phyloP scores from a whole-genome alignment of 1,140 invertebrate species.

The Drosophila persimilis region DNA sequence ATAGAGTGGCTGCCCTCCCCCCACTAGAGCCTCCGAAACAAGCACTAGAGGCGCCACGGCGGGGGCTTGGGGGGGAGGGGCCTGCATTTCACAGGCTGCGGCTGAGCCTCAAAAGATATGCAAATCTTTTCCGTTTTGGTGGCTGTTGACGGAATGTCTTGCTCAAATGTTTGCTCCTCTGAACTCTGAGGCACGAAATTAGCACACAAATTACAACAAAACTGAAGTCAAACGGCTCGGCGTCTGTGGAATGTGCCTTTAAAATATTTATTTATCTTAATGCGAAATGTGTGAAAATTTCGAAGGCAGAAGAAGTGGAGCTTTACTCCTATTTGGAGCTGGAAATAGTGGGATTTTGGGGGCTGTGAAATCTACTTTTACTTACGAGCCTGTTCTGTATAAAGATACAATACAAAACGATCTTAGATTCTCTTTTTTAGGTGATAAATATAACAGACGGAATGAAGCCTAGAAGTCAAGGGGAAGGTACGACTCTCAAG shows the following conservation, averaged over 20 bases:
- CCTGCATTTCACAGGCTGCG: constrained; percentile 46
- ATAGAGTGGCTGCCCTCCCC: constrained; percentile 7
- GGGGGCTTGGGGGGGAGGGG: constrained; percentile 1
- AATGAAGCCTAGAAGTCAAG: no score
- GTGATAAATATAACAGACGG: no score
- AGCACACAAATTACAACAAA: constrained; percentile 69
- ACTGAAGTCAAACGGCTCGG: constrained; percentile 9
- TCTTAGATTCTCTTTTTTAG: no score
- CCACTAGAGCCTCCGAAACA: neutral
- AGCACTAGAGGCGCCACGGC: neutral
- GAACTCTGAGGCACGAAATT: constrained; percentile 61
- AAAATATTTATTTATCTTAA: no score
- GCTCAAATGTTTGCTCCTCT: constrained; percentile 41
- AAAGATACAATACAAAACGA: no score
- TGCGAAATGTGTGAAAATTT: no score
- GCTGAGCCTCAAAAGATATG: constrained; percentile 53
- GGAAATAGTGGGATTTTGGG: no score
- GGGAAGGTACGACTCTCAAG: no score
- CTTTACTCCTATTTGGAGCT: no score
- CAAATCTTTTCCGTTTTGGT: constrained; percentile 46
- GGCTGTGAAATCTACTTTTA: no score
- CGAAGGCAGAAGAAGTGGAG: no score
- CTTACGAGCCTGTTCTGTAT: no score
- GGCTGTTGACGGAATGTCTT: constrained; percentile 51
- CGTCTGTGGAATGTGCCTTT: neutral